Conservation (phyloP, 2,797 vertebrate genomes). For the Pagetopsis macropterus region DNA sequence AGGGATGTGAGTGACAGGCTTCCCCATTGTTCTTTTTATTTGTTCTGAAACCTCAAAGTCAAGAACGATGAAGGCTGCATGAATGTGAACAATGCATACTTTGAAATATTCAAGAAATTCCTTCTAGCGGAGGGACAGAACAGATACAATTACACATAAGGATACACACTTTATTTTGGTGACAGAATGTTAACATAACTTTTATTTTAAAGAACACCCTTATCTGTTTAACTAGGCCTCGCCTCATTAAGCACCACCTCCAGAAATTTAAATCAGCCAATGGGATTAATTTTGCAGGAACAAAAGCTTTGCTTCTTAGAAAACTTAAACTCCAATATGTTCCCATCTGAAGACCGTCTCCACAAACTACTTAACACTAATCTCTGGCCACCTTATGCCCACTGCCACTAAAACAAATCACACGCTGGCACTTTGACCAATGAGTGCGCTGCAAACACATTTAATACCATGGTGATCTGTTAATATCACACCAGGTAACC, state of each 20-base stretch:
- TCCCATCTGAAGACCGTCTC: conserved; percentile 22
- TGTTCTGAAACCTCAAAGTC: neutral
- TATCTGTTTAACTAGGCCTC: neutral
- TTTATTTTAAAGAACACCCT: neutral
- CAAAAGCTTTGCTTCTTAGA: conserved; percentile 17
- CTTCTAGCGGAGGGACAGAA: no score
- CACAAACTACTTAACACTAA: conserved; percentile 66
- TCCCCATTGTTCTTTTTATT: no score
- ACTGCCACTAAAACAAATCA: conserved; percentile 55
- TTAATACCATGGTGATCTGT: conserved; percentile 45
- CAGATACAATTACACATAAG: no score
- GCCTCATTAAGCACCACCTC: conserved; percentile 4
- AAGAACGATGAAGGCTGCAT: neutral
- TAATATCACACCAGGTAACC: conserved; percentile 40
- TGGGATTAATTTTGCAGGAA: conserved; percentile 15
- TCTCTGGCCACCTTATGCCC: conserved; percentile 65
- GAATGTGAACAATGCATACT: neutral
- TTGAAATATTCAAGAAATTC: neutral
- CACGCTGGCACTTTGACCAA: conserved; percentile 34
- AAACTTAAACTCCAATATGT: conserved; percentile 30
- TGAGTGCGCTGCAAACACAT: conserved; percentile 25
- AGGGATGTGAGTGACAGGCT: no score
- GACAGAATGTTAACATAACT: no score
- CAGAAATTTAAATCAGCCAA: conserved; percentile 11
- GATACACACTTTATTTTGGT: no score